Evolutionary conservation across 2,888 invertebrate genomes (phyloP), one percentile per base, ranked within the genome.

Genomic region (Cantharis lateralis): DNA sequence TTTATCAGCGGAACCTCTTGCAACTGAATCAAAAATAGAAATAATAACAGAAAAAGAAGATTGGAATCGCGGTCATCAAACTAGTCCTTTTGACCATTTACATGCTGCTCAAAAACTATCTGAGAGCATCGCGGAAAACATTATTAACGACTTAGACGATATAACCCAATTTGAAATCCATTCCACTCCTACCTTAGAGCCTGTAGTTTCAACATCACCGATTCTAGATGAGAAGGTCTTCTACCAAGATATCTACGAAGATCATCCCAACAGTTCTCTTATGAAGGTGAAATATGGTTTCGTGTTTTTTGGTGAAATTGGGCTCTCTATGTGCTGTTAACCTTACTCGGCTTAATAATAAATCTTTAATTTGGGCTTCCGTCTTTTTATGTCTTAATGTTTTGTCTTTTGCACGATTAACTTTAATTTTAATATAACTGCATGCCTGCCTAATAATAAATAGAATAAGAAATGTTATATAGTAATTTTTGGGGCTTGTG

Each of bases 1-100:
- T 84, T 89, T 95, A 83, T 90, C 93, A 83, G 86, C 90, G 84
- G 93, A 93, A 87, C 89, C 64, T 20, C 15, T 24, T n/a, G n/a
- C n/a, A 48, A 48, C 1, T n/a, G 48, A 48, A 48, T 48, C 48
- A 13, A 13, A 48, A 48, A 5, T 26, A 2, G 10, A 10, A 9
- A 26, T 26, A 26, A 26, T 10, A 26, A 10, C 1, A 26, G 10
- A 2, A 10, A 26, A 5, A n/a, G 48, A 48, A 48, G n/a, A 48
- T 48, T 48, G 48, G n/a, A n/a, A 48, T 48, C 48, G 48, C 48
- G 48, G 7, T n/a, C 48, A 48, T 48, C 48, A 72, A 18, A 32
- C 68, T 15, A 68, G 26, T 68, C 48, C 68, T 68, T 61, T 68
- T 61, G 82, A 82, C 62, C 80, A 82, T 68, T 80, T 82, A 74